Base-by-base conservation (phyloP, 2,888 invertebrate genomes). In the Rhamnusium bicolor region DNA sequence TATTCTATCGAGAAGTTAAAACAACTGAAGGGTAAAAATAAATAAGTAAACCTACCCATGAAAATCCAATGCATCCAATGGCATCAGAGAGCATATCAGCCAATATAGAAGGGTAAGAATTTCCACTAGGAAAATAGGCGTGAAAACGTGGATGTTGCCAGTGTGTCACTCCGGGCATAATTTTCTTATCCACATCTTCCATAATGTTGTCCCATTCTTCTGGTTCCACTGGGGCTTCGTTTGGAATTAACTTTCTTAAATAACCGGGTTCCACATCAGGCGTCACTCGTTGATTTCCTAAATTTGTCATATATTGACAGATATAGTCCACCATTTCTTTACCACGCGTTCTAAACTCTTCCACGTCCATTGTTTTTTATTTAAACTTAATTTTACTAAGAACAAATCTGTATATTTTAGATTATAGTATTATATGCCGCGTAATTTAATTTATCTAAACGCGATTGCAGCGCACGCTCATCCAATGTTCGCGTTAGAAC, bases 121-220 rank as follows among this genome's bases (percentile, higher is more conserved):
- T 98, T 14, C 99, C 99, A 12, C 98, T 94, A 2, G 99, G 99
- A 87, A 99, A 99, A 88, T 99, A 99, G 0, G 99, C 99, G 88
- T 99, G 98, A 89, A 99, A 99, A 72, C 96, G 91, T 0, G 99
- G 99, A 90, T 99, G 99, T 87, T 99, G 98, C 99, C 99, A 99
- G 88, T 99, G 97, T 0, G 98, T 98, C 61, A 97, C 95, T 46
- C 97, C 97, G 0, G 96, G 96, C 96, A 97, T 96, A 83, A 97
- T 97, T 89, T 96, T 96, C 72, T 91, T 91, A 86, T 98, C 96
- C 40, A 98, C 94, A 84, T 98, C 98, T 12, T 88, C 89, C 95
- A 98, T 96, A 76, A 98, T 97, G 65, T 91, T 90, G 66, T 95
- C 94, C 96, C 97, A 98, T 67, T 92, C 86, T 85, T 98, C 97